These are phyloP conservation scores for Helicoverpa assulta DNA, from an alignment of 2,888 invertebrate species.

Conservation along the genomic window DNA sequence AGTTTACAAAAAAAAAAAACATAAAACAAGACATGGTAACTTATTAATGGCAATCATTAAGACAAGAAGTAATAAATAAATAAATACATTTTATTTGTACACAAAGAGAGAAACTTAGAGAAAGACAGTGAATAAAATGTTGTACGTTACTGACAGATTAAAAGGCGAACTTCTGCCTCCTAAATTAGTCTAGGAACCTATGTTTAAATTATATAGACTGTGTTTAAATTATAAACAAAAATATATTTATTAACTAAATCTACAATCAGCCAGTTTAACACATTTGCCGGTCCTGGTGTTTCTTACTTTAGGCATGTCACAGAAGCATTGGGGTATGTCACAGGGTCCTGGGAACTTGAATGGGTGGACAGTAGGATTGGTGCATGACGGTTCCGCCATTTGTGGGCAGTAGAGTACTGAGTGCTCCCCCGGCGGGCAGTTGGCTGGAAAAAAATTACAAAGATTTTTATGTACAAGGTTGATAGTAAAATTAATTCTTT, in stretches of 20 bases:
- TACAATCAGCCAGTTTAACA: slow-evolving; percentile 67
- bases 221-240: too few relatives aligned
- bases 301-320: slow-evolving; percentile 74
- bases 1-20: too few relatives aligned
- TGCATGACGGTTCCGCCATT: slow-evolving; percentile 75
- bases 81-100: too few relatives aligned
- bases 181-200: too few relatives aligned
- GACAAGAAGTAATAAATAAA: too few relatives aligned
- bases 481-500: too few relatives aligned
- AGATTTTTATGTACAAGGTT: not conserved
- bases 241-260: not conserved
- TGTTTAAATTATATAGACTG: not conserved
- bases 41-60: too few relatives aligned
- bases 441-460: slow-evolving; percentile 62
- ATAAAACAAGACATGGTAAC: too few relatives aligned
- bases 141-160: too few relatives aligned
- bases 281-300: slow-evolving; percentile 72
- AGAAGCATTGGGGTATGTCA: slow-evolving; percentile 78
- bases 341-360: slow-evolving; percentile 57
- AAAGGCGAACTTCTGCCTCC: too few relatives aligned
- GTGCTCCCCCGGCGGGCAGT: slow-evolving; percentile 76
- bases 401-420: slow-evolving; percentile 80
- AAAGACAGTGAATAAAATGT: too few relatives aligned
- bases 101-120: too few relatives aligned
- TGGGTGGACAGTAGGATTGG: slow-evolving; percentile 72